Base-by-base conservation (phyloP, 2,888 invertebrate genomes). In the Odontomyia ornata region DNA sequence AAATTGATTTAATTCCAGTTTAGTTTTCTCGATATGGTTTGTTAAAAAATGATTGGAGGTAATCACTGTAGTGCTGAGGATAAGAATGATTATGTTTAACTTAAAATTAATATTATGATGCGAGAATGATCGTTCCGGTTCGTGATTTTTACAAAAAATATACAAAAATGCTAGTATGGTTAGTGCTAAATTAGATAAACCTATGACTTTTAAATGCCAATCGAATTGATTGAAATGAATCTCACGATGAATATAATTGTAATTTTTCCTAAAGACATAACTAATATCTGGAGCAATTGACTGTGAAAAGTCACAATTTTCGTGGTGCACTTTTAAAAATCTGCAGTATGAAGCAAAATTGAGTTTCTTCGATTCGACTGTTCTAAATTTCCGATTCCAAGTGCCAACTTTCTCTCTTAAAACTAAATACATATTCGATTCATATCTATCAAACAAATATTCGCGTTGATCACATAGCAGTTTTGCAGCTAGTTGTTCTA, bases 61-160 rank as follows among this genome's bases (percentile, higher is more conserved):
- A 64, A 64, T 75, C 21, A 27, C 30, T 57, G 52, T 27, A 30
- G 18, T 56, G 52, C n/a, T 28, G 27, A 11, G 28, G 57, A 21
- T n/a, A 18, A 56, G 9, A 72, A 52, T 56, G 5, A 30, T 56
- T 56, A 52, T 36, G 60, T 36, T 43, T 75, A 75, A 76, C 76
- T 76, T 76, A 76, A 76, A 30, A 76, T 21, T 76, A 76, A 5
- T 4, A 72, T 25, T 21, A 64, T 30, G 36, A 75, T 76, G 76
- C 76, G 76, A 76, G 76, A 76, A 30, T 65, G 47, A 56, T 65
- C 28, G 76, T 76, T 76, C 76, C 76, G 76, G 64, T 27, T 67
- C 47, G 47, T 76, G 52, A 76, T 67, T 76, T 76, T 76, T 76
- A 76, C 76, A 76, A 76, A 64, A 67, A 76, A 60, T 73, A 73